phyloP scores from a whole-genome alignment of 1,140 invertebrate species.

The Diprion similis region DNA sequence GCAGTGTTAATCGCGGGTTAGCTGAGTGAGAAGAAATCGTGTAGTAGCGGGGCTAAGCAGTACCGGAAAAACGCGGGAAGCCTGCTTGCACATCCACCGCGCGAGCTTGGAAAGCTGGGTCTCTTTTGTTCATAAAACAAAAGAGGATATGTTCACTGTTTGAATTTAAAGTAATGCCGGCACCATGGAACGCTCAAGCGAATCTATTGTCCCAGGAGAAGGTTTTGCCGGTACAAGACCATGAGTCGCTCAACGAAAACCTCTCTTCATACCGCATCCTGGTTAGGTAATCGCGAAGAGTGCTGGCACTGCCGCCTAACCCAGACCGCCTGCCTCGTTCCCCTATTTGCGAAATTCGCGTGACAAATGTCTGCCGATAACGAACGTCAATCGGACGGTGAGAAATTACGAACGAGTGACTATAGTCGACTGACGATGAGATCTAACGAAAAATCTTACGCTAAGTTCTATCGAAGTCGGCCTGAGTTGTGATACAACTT shows the following conservation, averaged over 20 bases:
- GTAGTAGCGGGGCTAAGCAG: background rate
- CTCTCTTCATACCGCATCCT: background rate
- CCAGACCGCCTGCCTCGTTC: too few species aligned
- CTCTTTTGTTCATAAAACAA: constrained; percentile 1
- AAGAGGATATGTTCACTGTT: constrained; percentile 5
- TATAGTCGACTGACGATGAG: too few species aligned
- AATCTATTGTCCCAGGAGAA: background rate
- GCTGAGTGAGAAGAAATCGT: background rate
- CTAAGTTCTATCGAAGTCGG: too few species aligned
- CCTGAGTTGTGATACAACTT: too few species aligned
- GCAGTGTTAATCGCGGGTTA: background rate
- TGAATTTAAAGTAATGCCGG: constrained; percentile 7
- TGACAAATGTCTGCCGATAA: too few species aligned
- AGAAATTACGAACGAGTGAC: too few species aligned
- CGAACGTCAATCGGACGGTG: too few species aligned
- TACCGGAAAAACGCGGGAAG: background rate
- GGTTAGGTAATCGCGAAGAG: constrained; percentile 1
- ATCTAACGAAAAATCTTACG: too few species aligned
- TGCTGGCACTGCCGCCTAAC: background rate
- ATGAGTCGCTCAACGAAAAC: background rate
- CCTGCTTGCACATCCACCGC: background rate
- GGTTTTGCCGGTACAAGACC: background rate
- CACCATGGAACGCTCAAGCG: background rate
- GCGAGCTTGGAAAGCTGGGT: background rate
- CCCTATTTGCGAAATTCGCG: too few species aligned